These are phyloP conservation scores for Tonatia bakeri DNA, from an alignment of 2,113 vertebrate genomes.

Conservation along the genomic window DNA sequence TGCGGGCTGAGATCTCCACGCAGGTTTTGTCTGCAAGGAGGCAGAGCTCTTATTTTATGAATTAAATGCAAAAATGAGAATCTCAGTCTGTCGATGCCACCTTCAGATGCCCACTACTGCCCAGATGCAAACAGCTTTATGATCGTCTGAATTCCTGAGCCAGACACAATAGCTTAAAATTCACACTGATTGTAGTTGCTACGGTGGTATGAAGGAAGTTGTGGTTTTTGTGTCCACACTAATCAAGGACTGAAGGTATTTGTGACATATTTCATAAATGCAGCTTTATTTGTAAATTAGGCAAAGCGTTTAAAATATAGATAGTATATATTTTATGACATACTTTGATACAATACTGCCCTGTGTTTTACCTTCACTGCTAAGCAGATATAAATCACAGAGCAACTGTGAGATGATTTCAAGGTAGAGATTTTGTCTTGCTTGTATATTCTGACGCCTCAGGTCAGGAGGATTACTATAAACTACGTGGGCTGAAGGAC, in stretches of 20 bases:
- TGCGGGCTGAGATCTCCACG: neutral
- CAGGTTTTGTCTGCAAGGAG: neutral
- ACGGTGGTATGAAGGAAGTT: neutral
- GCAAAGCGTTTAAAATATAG: conserved; percentile 31
- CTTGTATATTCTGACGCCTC: neutral
- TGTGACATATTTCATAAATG: neutral
- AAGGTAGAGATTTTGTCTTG: neutral
- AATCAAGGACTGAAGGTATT: neutral
- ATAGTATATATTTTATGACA: neutral
- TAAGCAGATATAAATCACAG: neutral
- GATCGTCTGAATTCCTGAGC: neutral
- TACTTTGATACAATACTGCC: neutral
- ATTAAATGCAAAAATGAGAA: neutral
- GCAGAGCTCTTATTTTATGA: neutral
- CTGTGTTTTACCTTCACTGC: neutral
- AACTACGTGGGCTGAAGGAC: neutral
- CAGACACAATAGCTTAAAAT: neutral
- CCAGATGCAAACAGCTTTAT: neutral
- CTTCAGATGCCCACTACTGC: neutral
- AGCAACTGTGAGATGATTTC: neutral
- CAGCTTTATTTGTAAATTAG: neutral
- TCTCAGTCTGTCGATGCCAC: neutral
- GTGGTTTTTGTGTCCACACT: conserved; percentile 8
- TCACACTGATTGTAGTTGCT: neutral
- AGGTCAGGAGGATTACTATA: neutral